Conservation (phyloP, 2,888 invertebrate species). For the Drosophila anomelani region DNA sequence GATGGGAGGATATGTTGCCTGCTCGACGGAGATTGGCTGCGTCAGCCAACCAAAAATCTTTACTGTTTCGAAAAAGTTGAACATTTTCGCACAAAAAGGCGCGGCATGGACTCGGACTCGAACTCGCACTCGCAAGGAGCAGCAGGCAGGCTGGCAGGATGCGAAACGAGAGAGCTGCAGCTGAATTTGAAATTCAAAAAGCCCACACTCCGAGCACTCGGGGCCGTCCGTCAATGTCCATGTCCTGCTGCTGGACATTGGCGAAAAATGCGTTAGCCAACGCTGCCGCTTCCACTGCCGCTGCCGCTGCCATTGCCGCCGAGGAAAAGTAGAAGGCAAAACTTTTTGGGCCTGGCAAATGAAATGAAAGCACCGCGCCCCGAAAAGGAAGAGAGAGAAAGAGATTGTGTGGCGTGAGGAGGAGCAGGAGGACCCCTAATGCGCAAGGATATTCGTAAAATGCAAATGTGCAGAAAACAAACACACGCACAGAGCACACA, state of each 20-base stretch:
- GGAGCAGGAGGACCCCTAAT: conserved; percentile 75
- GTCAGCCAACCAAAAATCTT: conserved; percentile 82
- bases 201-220: conserved; percentile 52
- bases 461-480: conserved; percentile 80
- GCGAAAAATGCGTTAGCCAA: conserved; percentile 76
- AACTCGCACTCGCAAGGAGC: conserved; percentile 23
- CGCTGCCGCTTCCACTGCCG: conserved; percentile 27
- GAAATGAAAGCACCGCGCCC: conserved; percentile 76
- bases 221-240: conserved; percentile 76
- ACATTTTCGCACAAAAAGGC: conserved; percentile 77
- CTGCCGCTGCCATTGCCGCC: conserved; percentile 23
- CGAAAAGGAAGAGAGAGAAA: conserved; percentile 40
- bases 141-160: conserved; percentile 34
- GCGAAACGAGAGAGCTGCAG: conserved; percentile 48
- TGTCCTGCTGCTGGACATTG: conserved; percentile 74
- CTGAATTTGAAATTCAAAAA: conserved; percentile 81
- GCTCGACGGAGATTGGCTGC: conserved; percentile 77
- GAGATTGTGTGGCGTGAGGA: conserved; percentile 18
- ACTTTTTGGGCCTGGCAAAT: conserved; percentile 75
- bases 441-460: conserved; percentile 82
- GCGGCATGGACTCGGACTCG: conserved; percentile 59
- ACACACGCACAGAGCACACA: conserved; percentile 42
- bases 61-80: conserved; percentile 80
- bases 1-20: conserved; percentile 28
- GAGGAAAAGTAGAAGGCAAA: conserved; percentile 76